phyloP scores from a whole-genome alignment of 2,113 vertebrate genomes.

The Sphaerodactylus townsendi region DNA sequence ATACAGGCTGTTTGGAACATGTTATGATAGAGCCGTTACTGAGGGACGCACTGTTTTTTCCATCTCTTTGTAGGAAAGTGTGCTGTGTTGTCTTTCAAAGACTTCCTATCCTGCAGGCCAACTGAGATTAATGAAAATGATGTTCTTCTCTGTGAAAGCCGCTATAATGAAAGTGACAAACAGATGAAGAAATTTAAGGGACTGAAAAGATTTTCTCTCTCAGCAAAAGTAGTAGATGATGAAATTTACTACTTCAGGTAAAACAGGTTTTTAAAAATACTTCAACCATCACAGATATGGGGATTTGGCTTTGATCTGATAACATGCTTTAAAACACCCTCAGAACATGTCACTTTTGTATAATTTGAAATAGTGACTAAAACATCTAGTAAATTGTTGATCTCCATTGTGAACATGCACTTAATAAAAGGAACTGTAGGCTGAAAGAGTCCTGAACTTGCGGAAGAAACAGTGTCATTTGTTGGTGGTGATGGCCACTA shows the following conservation, averaged over 20 bases:
- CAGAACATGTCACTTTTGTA: neutral
- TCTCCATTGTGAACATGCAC: neutral
- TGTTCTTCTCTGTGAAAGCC: constrained; percentile 95
- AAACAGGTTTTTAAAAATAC: constrained; percentile 34
- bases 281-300: neutral
- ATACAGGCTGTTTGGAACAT: neutral
- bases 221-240: constrained; percentile 97
- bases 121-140: constrained; percentile 96
- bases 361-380: neutral
- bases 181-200: constrained; percentile 99
- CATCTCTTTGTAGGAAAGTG: constrained; percentile 87
- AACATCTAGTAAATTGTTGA: neutral
- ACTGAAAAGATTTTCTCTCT: constrained; percentile 95
- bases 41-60: constrained; percentile 25
- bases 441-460: neutral
- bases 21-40: neutral
- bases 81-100: constrained; percentile 94
- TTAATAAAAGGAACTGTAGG: neutral
- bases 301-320: neutral
- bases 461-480: neutral
- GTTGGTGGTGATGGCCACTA: too few species aligned
- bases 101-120: constrained; percentile 95
- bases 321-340: neutral
- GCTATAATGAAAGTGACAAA: constrained; percentile 97
- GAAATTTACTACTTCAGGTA: constrained; percentile 98